phyloP scores from a whole-genome alignment of 2,888 invertebrate species.

The Andrena bicolor region DNA sequence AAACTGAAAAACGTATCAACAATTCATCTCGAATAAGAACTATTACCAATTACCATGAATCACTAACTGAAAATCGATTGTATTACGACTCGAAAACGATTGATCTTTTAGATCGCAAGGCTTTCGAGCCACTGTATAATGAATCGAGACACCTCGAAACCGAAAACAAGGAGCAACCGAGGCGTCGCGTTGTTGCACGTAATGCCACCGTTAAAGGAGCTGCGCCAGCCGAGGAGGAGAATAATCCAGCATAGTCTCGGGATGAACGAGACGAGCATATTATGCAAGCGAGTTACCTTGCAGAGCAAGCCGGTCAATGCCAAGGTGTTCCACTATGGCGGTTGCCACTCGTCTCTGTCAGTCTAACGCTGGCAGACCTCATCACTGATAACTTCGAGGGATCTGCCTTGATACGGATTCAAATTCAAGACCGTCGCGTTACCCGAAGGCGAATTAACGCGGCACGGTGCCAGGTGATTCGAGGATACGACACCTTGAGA shows the following conservation, averaged over 20 bases:
- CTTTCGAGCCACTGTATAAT: neutral
- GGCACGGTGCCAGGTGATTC: neutral
- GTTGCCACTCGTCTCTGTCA: constrained; percentile 65
- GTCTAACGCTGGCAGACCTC: constrained; percentile 36
- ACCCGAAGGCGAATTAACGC: constrained; percentile 22
- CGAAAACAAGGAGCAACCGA: neutral
- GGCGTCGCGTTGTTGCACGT: constrained; percentile 6
- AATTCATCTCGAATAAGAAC: neutral
- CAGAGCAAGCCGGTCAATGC: constrained; percentile 84
- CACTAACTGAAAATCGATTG: too few species aligned
- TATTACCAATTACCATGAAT: neutral
- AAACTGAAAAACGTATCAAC: too few species aligned
- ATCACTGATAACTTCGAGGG: constrained; percentile 47
- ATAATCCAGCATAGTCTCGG: constrained; percentile 70
- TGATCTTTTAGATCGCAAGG: neutral
- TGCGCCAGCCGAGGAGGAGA: constrained; percentile 21
- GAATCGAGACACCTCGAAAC: constrained; percentile 9
- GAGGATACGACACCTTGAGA: constrained; percentile 10
- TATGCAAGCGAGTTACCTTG: constrained; percentile 81
- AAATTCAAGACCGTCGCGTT: constrained; percentile 6
- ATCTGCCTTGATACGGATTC: constrained; percentile 34
- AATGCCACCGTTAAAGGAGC: constrained; percentile 40
- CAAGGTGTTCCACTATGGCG: constrained; percentile 80
- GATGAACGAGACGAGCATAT: constrained; percentile 84
- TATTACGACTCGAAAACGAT: too few species aligned